These are phyloP conservation scores for Momotus momota DNA, from an alignment of 2,797 vertebrate genomes.

Conservation along the genomic window DNA sequence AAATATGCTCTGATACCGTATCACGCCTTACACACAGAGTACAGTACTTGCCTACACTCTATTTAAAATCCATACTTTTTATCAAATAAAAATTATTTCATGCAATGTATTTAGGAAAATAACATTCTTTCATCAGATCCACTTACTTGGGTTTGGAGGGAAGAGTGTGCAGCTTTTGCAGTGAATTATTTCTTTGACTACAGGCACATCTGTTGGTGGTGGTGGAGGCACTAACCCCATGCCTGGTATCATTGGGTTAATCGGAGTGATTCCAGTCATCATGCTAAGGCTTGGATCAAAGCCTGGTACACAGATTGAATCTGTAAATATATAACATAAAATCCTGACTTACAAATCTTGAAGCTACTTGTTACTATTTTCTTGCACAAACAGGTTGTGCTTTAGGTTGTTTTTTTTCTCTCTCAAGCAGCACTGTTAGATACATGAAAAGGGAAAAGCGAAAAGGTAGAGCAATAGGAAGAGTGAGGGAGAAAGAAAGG, in stretches of 20 bases:
- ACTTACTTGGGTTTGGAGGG: conserved; percentile 97
- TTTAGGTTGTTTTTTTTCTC: neutral
- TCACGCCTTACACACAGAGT: neutral
- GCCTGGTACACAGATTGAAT: conserved; percentile 92
- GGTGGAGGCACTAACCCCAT: conserved; percentile 90
- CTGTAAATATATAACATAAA: conserved; percentile 79
- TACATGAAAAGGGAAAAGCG: neutral
- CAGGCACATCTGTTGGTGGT: conserved; percentile 84
- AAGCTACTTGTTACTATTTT: conserved; percentile 16
- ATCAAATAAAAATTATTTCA: neutral
- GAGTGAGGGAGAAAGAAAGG: too few species aligned
- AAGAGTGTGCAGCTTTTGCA: conserved; percentile 95
- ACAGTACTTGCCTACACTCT: neutral
- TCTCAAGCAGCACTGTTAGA: neutral
- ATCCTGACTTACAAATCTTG: conserved; percentile 34
- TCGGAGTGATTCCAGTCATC: conserved; percentile 87
- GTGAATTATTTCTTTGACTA: conserved; percentile 96
- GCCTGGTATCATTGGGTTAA: conserved; percentile 94
- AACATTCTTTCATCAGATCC: neutral
- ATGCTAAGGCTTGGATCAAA: conserved; percentile 92
- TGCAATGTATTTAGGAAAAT: neutral
- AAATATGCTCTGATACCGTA: neutral
- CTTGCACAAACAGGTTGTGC: neutral
- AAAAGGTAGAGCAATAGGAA: neutral
- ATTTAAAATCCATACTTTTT: neutral